Base-by-base conservation (phyloP, 2,888 invertebrate species). In the Ormyrus rosae region DNA sequence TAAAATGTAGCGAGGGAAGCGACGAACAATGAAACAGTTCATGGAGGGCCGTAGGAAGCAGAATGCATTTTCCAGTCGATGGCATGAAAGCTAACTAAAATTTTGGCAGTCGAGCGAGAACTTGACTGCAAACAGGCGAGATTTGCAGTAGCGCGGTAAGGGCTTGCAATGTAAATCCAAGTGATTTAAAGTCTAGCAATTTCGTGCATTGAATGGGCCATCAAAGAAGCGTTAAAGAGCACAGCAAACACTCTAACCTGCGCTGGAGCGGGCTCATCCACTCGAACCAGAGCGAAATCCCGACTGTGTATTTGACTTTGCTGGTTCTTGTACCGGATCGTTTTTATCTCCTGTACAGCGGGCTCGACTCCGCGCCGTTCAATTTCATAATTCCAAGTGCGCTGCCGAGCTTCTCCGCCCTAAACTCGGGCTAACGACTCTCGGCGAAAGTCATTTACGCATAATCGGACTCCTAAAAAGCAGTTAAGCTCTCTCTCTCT, bases 301-400 rank as follows among this genome's bases (percentile, higher is more conserved):
- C 34, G 55, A 46, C 69, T 76, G 67, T 67, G 67, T 68, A 61
- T 75, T 75, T 75, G 75, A 68, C 45, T 75, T 75, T 51, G 60
- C 53, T 11, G 46, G n/a, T 63, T 72, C 63, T 61, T 72, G 72
- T 11, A 73, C 70, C 11, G 48, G 51, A 61, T 9, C 10, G 51
- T 34, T 68, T 75, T 68, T 75, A 67, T 75, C 75, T 67, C 51
- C 51, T 34, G 34, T 4, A 34, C 34, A 4, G 4, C 34, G 4
- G 34, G 0, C 34, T 34, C 34, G 34, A 55, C 46, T 50, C 60
- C 34, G 10, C 13, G 10, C 5, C 3, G 68, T 6, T 55, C 61
- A 77, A 72, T 79, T 79, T 76, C 58, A 82, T 82, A 83, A 81
- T 82, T 80, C 73, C 53, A 83, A 85, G 82, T 83, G 73, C 78